These are phyloP conservation scores for Odontamblyopus rebecca DNA, from an alignment of 2,797 vertebrate species.

Conservation along the genomic window DNA sequence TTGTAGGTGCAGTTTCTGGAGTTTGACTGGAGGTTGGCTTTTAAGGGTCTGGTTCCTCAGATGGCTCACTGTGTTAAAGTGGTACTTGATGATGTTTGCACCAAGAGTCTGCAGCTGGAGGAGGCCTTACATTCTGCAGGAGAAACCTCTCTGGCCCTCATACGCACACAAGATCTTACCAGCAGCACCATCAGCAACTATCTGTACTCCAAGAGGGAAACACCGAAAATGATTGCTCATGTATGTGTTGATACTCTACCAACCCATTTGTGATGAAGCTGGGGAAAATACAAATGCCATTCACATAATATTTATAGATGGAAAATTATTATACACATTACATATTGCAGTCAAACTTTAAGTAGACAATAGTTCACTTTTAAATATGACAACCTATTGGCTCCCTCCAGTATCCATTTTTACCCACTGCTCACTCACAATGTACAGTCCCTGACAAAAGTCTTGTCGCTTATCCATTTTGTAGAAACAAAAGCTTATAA, in stretches of 20 bases:
- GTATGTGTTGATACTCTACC: constrained; percentile 54
- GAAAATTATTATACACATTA: not conserved
- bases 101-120: constrained; percentile 84
- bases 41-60: constrained; percentile 82
- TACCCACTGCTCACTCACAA: too few species aligned
- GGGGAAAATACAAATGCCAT: not conserved
- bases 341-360: not conserved
- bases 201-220: constrained; percentile 75
- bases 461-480: too few species aligned
- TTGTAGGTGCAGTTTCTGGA: constrained; percentile 79
- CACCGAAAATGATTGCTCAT: constrained; percentile 88
- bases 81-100: constrained; percentile 83
- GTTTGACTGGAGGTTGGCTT: constrained; percentile 90
- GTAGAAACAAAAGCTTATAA: too few species aligned
- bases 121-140: constrained; percentile 73
- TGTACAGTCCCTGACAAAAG: too few species aligned
- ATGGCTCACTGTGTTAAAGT: constrained; percentile 85
- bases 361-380: too few species aligned
- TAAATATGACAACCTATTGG: too few species aligned
- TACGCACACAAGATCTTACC: constrained; percentile 48
- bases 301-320: not conserved
- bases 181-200: constrained; percentile 58
- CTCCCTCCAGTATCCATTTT: too few species aligned
- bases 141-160: constrained; percentile 65
- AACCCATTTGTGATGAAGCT: not conserved